phyloP scores from a whole-genome alignment of 64 coral and sea anemone species.

The Platygyra sinensis region DNA sequence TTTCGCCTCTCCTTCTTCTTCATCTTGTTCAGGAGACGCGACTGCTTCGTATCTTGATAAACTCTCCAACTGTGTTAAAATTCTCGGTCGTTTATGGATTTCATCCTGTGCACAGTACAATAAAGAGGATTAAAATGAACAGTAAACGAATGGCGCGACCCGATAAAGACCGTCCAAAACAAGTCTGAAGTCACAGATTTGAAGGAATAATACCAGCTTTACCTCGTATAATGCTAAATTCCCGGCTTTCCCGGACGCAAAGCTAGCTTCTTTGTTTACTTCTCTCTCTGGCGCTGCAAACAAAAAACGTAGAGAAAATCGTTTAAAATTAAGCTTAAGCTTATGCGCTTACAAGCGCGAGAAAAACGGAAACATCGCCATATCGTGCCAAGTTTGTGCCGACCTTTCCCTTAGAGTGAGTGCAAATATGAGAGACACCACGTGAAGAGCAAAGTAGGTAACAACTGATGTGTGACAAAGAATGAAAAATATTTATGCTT shows the following conservation, averaged over 20 bases:
- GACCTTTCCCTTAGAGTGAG: neutral
- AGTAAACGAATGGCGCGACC: neutral
- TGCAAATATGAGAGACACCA: neutral
- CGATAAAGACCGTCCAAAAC: neutral
- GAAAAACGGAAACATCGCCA: neutral
- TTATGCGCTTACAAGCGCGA: neutral
- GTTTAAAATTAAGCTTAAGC: neutral
- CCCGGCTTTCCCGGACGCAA: constrained; percentile 56
- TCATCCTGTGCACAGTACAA: constrained; percentile 66
- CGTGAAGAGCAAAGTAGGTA: neutral
- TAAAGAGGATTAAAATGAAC: constrained; percentile 30
- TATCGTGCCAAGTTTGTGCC: neutral
- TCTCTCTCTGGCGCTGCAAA: constrained; percentile 36
- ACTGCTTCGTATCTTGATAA: constrained; percentile 89
- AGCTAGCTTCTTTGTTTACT: constrained; percentile 15
- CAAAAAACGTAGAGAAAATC: neutral
- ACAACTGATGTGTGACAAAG: constrained; percentile 37
- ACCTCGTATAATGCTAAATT: constrained; percentile 95
- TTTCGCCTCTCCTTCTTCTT: constrained; percentile 62
- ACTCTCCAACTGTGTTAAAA: constrained; percentile 73
- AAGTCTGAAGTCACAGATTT: neutral
- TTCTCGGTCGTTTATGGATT: constrained; percentile 79
- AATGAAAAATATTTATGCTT: neutral
- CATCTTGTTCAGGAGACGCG: constrained; percentile 64
- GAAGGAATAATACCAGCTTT: neutral